phyloP scores from a whole-genome alignment of 2,797 vertebrate genomes.

The Streptopelia turtur region DNA sequence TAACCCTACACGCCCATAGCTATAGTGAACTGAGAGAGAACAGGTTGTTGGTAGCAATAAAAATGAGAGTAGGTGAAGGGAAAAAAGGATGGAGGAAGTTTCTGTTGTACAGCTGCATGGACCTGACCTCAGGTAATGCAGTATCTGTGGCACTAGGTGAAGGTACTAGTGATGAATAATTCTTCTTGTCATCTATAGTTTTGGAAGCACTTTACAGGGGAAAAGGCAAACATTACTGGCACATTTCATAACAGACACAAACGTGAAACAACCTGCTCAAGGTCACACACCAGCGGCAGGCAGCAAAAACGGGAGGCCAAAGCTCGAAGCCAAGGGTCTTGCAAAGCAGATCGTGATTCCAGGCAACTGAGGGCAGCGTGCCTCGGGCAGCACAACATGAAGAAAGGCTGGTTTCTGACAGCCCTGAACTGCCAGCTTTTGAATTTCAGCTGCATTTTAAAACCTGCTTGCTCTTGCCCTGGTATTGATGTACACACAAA shows the following conservation, averaged over 20 bases:
- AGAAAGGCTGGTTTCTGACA: background rate
- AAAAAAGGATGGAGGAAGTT: background rate
- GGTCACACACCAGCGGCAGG: background rate
- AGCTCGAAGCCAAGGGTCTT: background rate
- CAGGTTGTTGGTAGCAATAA: background rate
- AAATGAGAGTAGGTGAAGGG: background rate
- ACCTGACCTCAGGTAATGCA: background rate
- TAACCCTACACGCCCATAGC: background rate
- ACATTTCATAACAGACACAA: background rate
- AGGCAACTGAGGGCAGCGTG: fast-evolving
- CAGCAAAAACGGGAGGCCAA: background rate
- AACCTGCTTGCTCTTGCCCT: background rate
- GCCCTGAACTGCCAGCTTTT: background rate
- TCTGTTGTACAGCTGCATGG: background rate
- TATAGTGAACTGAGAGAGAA: background rate
- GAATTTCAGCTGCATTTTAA: background rate
- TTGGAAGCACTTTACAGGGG: background rate
- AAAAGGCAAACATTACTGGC: background rate
- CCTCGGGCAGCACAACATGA: background rate
- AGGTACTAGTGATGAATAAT: background rate
- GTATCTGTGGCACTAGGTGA: background rate
- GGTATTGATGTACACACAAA: background rate
- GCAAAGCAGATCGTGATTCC: background rate
- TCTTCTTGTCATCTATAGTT: background rate
- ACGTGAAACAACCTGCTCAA: background rate